Base-by-base conservation (phyloP, 1,140 invertebrate genomes). In the Apis dorsata region DNA sequence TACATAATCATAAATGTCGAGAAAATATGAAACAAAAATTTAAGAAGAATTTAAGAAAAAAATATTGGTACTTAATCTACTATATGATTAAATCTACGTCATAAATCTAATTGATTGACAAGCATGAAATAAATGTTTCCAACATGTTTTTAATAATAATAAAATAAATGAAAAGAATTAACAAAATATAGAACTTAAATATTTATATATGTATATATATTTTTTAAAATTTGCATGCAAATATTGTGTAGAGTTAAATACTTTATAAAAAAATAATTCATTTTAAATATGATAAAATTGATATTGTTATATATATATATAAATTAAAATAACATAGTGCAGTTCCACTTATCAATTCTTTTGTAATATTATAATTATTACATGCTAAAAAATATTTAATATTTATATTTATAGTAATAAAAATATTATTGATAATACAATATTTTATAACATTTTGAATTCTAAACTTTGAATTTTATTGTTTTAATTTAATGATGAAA, bases 11-110 rank as follows among this genome's bases (percentile, higher is more conserved):
- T 83, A 83, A 53, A 84, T 85, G 75, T 84, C 53, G 55, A 69
- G 17, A 72, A 53, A 28, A 51, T 66, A 81, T 17, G 24, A 57
- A 78, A 79, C 4, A 71, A 62, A 79, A 83, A 71, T 63, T 71
- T 44, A 44, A 44, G n/a, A 51, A 71, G n/a, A 72, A 72, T 78
- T 72, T 21, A 17, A 78, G 12, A 60, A 86, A 79, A 74, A 84
- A 85, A 71, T 55, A 53, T 53, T 84, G 73, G 24, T 82, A 86
- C 86, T 86, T 91, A 92, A 63, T 85, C 90, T 92, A 91, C 78
- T 53, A 83, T 49, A 53, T 77, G 82, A 34, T 74, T 51, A 79
- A 81, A 44, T 55, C 60, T 69, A 83, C 55, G 55, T 79, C 65
- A 53, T 81, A 83, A 66, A 82, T 73, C 77, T 53, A 69, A 83